Percentiles rank a stretch among this genome's conserved stretches.
These are phyloP conservation scores for Zenarchopterus dispar DNA, from an alignment of 2,797 vertebrate genomes.

Conservation along the genomic window DNA sequence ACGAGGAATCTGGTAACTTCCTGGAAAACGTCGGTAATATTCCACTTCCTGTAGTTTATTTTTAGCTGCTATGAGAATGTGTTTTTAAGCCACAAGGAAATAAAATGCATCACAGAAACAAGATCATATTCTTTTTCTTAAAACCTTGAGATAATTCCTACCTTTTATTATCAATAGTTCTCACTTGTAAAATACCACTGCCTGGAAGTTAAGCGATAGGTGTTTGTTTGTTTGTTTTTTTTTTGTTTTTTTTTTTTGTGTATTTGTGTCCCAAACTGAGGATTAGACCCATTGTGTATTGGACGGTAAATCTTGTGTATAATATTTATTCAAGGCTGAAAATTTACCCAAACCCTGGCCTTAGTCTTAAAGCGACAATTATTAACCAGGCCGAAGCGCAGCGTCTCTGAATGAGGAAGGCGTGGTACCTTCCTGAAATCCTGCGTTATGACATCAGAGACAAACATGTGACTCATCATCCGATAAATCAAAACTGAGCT, in stretches of 20 bases:
- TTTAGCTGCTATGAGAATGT: slow-evolving; percentile 22
- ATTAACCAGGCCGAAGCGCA: background rate
- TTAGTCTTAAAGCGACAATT: background rate
- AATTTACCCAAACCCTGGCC: slow-evolving; percentile 8
- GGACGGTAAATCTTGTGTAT: background rate
- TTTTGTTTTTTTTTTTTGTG: background rate
- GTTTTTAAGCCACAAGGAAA: slow-evolving; percentile 1
- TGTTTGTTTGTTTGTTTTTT: background rate
- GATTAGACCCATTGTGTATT: background rate
- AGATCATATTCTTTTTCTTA: background rate
- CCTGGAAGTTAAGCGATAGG: no score
- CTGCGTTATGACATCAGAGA: background rate
- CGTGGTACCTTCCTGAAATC: slow-evolving; percentile 1
- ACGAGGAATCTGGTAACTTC: slow-evolving; percentile 30
- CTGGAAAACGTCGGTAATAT: slow-evolving; percentile 30
- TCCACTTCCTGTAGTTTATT: slow-evolving; percentile 40
- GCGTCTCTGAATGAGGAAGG: slow-evolving; percentile 11
- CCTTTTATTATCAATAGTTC: background rate
- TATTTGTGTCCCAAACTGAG: slow-evolving; percentile 1
- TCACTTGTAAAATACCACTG: background rate
- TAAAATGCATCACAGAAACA: background rate
- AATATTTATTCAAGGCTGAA: slow-evolving; percentile 13
- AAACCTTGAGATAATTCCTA: background rate
- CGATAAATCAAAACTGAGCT: background rate
- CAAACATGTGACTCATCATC: background rate